These are phyloP conservation scores for Neodiprion fabricii DNA, from an alignment of 1,140 invertebrate genomes.

Conservation along the genomic window DNA sequence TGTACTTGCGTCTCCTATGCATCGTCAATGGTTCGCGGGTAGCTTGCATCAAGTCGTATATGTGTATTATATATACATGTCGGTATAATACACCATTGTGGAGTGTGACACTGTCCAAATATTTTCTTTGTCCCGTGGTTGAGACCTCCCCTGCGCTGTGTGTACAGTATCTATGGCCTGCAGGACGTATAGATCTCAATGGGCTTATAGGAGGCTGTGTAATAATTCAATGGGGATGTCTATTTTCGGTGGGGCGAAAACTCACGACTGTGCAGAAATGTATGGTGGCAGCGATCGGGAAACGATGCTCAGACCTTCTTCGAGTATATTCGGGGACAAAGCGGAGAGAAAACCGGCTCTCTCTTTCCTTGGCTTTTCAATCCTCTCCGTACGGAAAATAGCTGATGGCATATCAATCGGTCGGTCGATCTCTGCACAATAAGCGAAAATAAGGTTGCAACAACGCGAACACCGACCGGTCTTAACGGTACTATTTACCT, in stretches of 20 bases:
- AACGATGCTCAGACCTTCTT: not conserved
- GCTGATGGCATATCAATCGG: too few species aligned
- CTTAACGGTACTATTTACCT: too few species aligned
- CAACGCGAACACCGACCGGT: too few species aligned
- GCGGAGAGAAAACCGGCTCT: not conserved
- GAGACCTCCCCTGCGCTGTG: constrained; percentile 45
- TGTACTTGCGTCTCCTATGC: too few species aligned
- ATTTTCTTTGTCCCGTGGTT: constrained; percentile 62
- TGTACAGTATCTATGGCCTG: constrained; percentile 39
- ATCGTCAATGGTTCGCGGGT: too few species aligned
- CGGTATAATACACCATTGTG: constrained; percentile 35
- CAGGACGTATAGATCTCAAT: constrained; percentile 49
- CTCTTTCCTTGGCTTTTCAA: not conserved
- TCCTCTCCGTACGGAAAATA: not conserved
- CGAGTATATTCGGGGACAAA: constrained; percentile 6
- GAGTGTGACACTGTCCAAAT: constrained; percentile 61
- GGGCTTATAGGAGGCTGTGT: constrained; percentile 33
- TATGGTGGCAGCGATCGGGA: not conserved
- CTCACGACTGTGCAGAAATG: not conserved
- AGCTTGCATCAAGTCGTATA: too few species aligned
- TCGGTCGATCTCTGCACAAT: too few species aligned
- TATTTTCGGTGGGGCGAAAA: constrained; percentile 22
- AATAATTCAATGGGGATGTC: constrained; percentile 55
- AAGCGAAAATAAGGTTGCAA: too few species aligned
- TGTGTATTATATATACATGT: not conserved